Percentiles rank a stretch among this genome's conserved stretches.
Evolutionary conservation across 2,888 invertebrate genomes (phyloP).

Genomic region (Phalangium opilio): DNA sequence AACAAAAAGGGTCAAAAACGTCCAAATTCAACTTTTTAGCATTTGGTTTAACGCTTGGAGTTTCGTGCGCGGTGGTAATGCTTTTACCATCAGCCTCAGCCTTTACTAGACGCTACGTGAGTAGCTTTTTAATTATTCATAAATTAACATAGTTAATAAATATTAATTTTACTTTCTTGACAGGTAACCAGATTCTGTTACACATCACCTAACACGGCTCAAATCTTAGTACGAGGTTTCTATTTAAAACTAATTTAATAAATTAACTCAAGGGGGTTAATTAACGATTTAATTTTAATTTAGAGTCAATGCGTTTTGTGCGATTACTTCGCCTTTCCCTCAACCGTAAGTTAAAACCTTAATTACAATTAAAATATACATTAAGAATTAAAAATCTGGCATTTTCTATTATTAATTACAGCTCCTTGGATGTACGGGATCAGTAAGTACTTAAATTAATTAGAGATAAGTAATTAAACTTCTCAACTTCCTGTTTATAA

Average conservation of each 20-base stretch:
- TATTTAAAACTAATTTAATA: background rate
- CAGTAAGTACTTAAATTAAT: slow-evolving; percentile 9
- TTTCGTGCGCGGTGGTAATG: too few species aligned
- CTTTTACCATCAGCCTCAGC: too few species aligned
- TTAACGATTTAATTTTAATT: slow-evolving; percentile 8
- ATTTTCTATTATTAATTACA: background rate
- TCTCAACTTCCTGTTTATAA: background rate
- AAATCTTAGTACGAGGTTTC: slow-evolving; percentile 7
- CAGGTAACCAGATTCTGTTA: slow-evolving; percentile 13
- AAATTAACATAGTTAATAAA: background rate
- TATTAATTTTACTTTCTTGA: slow-evolving; percentile 4
- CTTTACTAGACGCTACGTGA: too few species aligned
- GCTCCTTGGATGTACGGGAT: slow-evolving; percentile 14
- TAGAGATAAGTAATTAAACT: too few species aligned
- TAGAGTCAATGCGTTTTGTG: slow-evolving; percentile 16
- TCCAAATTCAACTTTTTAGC: too few species aligned
- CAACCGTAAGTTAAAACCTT: slow-evolving; percentile 6
- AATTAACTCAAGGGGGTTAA: background rate
- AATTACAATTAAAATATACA: background rate
- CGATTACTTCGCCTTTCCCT: slow-evolving; percentile 9
- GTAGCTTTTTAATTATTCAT: background rate
- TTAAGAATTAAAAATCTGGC: background rate
- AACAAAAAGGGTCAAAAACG: too few species aligned
- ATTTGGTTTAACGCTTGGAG: too few species aligned
- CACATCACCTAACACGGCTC: slow-evolving; percentile 10